phyloP scores from a whole-genome alignment of 2,113 vertebrate genomes.

The Menidia beryllina region DNA sequence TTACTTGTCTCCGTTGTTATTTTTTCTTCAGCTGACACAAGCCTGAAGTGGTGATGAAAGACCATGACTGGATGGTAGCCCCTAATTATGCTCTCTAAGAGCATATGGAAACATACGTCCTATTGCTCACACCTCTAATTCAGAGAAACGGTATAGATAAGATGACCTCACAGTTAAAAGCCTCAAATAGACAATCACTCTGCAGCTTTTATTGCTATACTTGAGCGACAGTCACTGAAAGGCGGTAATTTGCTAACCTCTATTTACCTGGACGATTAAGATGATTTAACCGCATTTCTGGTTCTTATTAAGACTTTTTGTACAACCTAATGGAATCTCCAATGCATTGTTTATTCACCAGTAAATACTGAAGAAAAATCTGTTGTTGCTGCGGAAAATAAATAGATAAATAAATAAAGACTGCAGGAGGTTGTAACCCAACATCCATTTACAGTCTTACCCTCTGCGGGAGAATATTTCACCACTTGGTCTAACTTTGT shows the following conservation, averaged over 20 bases:
- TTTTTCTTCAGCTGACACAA: slow-evolving; percentile 26
- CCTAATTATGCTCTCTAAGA: slow-evolving; percentile 26
- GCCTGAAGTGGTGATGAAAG: slow-evolving; percentile 33
- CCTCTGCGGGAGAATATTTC: background rate
- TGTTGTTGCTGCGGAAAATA: background rate
- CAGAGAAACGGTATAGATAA: slow-evolving; percentile 19
- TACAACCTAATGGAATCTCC: background rate
- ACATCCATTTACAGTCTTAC: background rate
- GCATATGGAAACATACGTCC: background rate
- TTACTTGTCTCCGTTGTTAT: slow-evolving; percentile 34
- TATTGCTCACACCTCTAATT: slow-evolving; percentile 5
- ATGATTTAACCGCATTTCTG: slow-evolving; percentile 19
- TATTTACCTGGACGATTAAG: slow-evolving; percentile 22
- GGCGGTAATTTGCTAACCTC: slow-evolving; percentile 19
- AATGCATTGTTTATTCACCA: background rate
- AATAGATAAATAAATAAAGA: background rate
- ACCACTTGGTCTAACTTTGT: background rate
- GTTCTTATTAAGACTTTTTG: slow-evolving; percentile 7
- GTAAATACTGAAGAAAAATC: background rate
- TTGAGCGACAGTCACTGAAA: slow-evolving; percentile 18
- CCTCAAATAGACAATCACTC: slow-evolving; percentile 22
- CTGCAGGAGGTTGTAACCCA: background rate
- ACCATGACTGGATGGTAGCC: slow-evolving; percentile 14
- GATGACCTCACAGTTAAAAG: slow-evolving; percentile 7
- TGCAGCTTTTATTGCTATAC: slow-evolving; percentile 19